These are phyloP conservation scores for Sylvicapra grimmia DNA, from an alignment of 2,113 vertebrate genomes.

Conservation along the genomic window DNA sequence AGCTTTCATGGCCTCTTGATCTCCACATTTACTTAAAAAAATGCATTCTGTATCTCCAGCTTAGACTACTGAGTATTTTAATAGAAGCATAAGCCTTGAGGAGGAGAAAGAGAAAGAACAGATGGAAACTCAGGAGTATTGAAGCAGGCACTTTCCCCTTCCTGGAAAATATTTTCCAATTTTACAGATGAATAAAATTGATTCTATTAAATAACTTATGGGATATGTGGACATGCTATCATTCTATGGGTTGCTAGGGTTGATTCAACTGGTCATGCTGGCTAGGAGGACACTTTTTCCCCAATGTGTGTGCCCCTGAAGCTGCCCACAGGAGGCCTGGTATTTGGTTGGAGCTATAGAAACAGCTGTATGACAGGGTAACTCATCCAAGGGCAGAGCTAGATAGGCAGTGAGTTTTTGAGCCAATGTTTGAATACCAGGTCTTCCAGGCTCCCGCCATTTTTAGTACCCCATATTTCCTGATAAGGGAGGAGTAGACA, in stretches of 20 bases:
- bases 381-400: background rate
- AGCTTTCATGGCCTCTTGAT: background rate
- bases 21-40: background rate
- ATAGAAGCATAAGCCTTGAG: background rate
- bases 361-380: background rate
- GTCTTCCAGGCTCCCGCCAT: background rate
- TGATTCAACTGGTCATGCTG: background rate
- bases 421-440: background rate
- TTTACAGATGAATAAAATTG: background rate
- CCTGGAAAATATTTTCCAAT: background rate
- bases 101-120: background rate
- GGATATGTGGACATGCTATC: background rate
- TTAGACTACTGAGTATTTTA: background rate
- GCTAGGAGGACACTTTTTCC: background rate
- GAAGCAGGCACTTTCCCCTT: background rate
- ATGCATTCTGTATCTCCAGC: background rate
- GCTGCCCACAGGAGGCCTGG: background rate
- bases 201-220: background rate
- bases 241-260: background rate
- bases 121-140: background rate
- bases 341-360: background rate
- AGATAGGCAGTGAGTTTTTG: background rate
- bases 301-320: accelerated
- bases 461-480: background rate
- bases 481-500: background rate